Evolutionary conservation across 2,888 invertebrate genomes (phyloP).

Genomic region (Aquatica leii): DNA sequence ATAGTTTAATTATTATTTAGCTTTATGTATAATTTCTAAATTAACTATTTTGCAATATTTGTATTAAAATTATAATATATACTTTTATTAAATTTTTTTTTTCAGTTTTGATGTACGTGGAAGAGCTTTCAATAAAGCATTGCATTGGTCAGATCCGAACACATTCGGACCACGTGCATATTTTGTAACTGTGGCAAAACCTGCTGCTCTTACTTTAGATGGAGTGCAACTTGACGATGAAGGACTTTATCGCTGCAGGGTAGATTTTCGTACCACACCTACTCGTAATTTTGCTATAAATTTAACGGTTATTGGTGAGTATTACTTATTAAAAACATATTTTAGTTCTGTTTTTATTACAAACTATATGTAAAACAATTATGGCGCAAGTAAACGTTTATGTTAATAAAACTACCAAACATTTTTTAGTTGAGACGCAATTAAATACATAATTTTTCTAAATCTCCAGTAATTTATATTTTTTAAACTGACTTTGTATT

Average conservation of each 20-base stretch:
- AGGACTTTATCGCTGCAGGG: constrained; percentile 86
- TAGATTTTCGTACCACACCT: constrained; percentile 89
- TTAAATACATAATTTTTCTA: too few species aligned
- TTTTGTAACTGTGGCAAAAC: constrained; percentile 81
- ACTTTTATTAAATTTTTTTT: constrained; percentile 53
- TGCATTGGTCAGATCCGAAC: constrained; percentile 84
- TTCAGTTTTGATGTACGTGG: constrained; percentile 87
- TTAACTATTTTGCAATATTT: too few species aligned
- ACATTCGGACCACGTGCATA: constrained; percentile 87
- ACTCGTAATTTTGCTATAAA: constrained; percentile 89
- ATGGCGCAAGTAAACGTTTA: too few species aligned
- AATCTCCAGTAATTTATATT: too few species aligned
- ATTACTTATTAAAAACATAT: too few species aligned
- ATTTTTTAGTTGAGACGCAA: neutral
- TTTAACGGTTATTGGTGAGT: constrained; percentile 89
- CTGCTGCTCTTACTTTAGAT: constrained; percentile 82
- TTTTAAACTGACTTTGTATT: constrained; percentile 19
- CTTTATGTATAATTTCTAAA: too few species aligned
- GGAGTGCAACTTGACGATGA: constrained; percentile 88
- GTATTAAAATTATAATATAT: constrained; percentile 8
- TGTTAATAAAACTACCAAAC: constrained; percentile 13
- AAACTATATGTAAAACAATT: too few species aligned
- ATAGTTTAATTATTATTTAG: constrained; percentile 21
- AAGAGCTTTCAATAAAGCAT: constrained; percentile 79
- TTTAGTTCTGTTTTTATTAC: too few species aligned